Evolutionary conservation across 2,113 vertebrate genomes (phyloP), one percentile per base, ranked within the genome.

Genomic region (Pelecanus crispus): DNA sequence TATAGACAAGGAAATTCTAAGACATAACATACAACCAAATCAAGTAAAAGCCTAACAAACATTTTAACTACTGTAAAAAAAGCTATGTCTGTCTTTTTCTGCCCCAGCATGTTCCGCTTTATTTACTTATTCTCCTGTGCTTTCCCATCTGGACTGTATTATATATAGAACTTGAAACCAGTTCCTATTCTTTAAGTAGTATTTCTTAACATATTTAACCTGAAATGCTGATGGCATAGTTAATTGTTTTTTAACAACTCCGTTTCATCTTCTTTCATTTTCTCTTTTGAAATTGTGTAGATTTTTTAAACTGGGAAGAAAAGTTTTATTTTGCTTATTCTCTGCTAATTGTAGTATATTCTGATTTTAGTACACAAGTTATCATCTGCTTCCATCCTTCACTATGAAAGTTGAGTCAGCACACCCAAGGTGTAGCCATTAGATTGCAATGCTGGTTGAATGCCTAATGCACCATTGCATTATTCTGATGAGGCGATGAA

Each of bases 401-500:
- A 90, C 62, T 83, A 74, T 6, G 5, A 7, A 75, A 68, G 70
- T 79, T 97, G 95, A 97, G 78, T 96, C 96, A 95, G 92, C 78
- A 82, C 38, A 73, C 19, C 38, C 58, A 91, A 96, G 83, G 65
- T 91, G 67, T 75, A 90, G 86, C 83, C 66, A 68, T 70, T 95
- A 86, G 62, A 87, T 79, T 93, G 66, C 70, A 94, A 80, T 92
- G 36, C 66, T 98, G 92, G 68, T 94, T 95, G 86, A 96, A 95
- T 86, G 74, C 83, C 78, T 86, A 75, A 88, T 71, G 75, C 4
- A 44, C 55, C 94, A 56, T 79, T 97, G 97, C 92, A 78, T 72
- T 96, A 50, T 83, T 93, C 90, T 96, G 92, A 95, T 86, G 81
- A 96, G 49, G 87, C 94, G 89, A 96, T 95, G 74, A 92, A 97